phyloP scores from a whole-genome alignment of 2,888 invertebrate species.

The Hydrotaea cyrtoneurina region DNA sequence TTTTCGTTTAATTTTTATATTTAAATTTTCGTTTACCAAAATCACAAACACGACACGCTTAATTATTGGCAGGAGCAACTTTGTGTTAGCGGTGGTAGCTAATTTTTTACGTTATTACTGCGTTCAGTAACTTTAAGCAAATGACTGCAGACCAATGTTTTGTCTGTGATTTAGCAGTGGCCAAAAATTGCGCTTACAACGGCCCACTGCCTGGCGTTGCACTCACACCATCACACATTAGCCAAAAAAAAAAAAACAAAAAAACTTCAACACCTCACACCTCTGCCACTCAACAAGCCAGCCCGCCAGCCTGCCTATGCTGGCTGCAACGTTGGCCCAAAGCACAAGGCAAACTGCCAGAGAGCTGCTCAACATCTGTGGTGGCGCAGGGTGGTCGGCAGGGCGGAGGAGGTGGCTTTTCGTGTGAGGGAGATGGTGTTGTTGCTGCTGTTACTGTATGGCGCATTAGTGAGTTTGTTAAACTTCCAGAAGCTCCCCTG shows the following conservation, averaged over 20 bases:
- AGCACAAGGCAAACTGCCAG: constrained; percentile 35
- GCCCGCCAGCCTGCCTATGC: background rate
- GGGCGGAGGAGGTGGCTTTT: background rate
- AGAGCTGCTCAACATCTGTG: background rate
- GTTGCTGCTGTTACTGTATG: background rate
- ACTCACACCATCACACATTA: constrained; percentile 39
- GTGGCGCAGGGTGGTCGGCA: background rate
- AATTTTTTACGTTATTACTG: constrained; percentile 78
- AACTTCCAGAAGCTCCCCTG: constrained; percentile 57
- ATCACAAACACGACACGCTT: constrained; percentile 69
- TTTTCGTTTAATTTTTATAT: constrained; percentile 15
- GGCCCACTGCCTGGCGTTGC: constrained; percentile 64
- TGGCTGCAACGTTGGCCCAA: constrained; percentile 13
- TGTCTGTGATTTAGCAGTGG: constrained; percentile 79
- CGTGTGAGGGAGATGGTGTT: background rate
- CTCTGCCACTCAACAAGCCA: constrained; percentile 29
- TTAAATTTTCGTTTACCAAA: constrained; percentile 66
- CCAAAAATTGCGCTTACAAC: constrained; percentile 75
- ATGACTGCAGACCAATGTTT: constrained; percentile 81
- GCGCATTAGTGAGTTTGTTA: constrained; percentile 51
- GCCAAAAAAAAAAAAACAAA: no score
- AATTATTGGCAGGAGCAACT: constrained; percentile 69
- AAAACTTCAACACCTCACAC: constrained; percentile 19
- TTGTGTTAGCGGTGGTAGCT: constrained; percentile 69
- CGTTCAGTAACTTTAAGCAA: constrained; percentile 81